A percentile compares a stretch with the other conserved stretches of the same genome.
Conservation (phyloP, 2,113 vertebrate species). For the Alouatta palliata region DNA sequence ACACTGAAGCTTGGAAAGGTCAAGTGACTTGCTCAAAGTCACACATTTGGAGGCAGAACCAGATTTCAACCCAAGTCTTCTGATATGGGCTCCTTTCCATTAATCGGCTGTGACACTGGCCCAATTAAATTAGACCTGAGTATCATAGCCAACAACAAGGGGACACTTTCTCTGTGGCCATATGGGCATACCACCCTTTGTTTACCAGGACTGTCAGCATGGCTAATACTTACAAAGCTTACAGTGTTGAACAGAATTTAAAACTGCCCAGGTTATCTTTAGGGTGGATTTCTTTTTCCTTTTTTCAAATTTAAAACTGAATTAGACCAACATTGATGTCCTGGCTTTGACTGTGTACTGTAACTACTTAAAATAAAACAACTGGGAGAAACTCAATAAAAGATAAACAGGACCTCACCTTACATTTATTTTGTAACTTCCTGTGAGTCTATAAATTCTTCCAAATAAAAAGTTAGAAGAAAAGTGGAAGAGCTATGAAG, state of each 20-base stretch:
- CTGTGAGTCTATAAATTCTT: not conserved
- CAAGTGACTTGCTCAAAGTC: not conserved
- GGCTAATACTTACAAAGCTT: not conserved
- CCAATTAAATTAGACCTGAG: not conserved
- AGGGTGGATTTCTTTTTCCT: not conserved
- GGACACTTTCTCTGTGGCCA: not conserved
- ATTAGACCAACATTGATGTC: not conserved
- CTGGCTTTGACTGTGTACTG: not conserved
- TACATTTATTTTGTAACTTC: not conserved
- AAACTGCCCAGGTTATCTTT: not conserved
- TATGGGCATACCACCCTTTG: not conserved
- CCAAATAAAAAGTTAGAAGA: not conserved
- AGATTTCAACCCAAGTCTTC: not conserved
- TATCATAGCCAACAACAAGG: accelerated
- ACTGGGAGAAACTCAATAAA: not conserved
- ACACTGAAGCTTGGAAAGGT: not conserved
- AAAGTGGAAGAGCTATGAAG: not conserved
- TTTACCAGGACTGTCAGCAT: not conserved
- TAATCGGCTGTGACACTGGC: not conserved
- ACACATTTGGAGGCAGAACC: not conserved
- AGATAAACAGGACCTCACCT: not conserved
- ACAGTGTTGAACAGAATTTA: not conserved
- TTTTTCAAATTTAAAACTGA: constrained; percentile 37
- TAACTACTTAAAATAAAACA: not conserved
- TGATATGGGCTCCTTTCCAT: not conserved